A percentile compares a stretch with the other conserved stretches of the same genome.
Evolutionary conservation across 2,113 vertebrate genomes (phyloP).

Genomic region (Solenodon paradoxus): DNA sequence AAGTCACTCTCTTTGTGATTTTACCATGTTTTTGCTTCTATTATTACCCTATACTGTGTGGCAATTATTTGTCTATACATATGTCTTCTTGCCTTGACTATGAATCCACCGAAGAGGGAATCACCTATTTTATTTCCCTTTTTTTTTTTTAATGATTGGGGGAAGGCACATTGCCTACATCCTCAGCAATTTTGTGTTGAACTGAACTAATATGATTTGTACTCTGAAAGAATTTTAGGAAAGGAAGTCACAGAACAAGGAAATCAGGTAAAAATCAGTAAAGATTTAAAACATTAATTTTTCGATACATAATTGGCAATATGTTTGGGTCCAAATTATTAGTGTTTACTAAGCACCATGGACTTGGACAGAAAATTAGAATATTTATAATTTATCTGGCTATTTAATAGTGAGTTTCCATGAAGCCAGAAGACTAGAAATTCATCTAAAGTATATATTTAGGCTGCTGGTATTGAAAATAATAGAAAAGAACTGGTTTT

Average conservation of each 20-base stretch:
- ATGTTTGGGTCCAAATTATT: background rate
- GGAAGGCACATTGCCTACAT: background rate
- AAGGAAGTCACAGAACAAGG: background rate
- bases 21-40: background rate
- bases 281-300: background rate
- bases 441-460: constrained; percentile 1
- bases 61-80: background rate
- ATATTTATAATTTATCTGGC: background rate
- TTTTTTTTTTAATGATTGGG: background rate
- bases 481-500: background rate
- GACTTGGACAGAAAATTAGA: background rate
- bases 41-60: background rate
- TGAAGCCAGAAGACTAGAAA: background rate
- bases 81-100: background rate
- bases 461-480: background rate
- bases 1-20: background rate
- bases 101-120: background rate
- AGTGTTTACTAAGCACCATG: background rate
- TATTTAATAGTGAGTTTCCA: background rate
- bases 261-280: background rate
- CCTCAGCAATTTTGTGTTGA: background rate
- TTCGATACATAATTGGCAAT: background rate
- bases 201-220: background rate
- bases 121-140: background rate
- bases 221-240: background rate